Evolutionary conservation across 30 jellyfish, hydroid and myxozoan species (phyloP).

Genomic region (Sanderia malayensis): DNA sequence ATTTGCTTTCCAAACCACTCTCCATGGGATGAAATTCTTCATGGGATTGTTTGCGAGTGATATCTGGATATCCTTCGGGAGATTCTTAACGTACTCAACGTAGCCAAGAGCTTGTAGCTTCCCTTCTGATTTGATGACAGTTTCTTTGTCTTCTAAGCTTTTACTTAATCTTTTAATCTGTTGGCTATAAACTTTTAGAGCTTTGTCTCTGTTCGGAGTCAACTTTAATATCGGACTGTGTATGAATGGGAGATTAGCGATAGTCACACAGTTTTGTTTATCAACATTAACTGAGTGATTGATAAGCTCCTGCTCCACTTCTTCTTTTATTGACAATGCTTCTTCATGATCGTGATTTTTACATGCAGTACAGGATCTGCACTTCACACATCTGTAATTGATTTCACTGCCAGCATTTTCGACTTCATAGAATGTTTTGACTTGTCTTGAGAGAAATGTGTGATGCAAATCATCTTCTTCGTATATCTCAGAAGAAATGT

Average conservation of each 20-base stretch:
- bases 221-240: neutral
- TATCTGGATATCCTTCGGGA: neutral
- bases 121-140: neutral
- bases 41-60: neutral
- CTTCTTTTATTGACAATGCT: neutral
- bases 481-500: too few relatives aligned
- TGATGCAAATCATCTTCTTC: too few relatives aligned
- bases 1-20: neutral
- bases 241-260: neutral
- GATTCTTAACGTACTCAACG: neutral
- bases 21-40: neutral
- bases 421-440: neutral
- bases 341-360: neutral
- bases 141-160: too few relatives aligned
- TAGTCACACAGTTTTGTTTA: too few relatives aligned
- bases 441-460: neutral
- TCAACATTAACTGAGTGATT: neutral
- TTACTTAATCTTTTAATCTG: neutral
- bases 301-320: neutral
- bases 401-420: neutral
- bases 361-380: neutral
- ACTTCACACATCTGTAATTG: neutral
- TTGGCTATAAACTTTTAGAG: neutral
- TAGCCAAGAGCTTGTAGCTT: neutral
- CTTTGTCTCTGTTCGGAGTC: conserved; percentile 11